phyloP scores from a whole-genome alignment of 2,888 invertebrate genomes.

The Globia sparganii region DNA sequence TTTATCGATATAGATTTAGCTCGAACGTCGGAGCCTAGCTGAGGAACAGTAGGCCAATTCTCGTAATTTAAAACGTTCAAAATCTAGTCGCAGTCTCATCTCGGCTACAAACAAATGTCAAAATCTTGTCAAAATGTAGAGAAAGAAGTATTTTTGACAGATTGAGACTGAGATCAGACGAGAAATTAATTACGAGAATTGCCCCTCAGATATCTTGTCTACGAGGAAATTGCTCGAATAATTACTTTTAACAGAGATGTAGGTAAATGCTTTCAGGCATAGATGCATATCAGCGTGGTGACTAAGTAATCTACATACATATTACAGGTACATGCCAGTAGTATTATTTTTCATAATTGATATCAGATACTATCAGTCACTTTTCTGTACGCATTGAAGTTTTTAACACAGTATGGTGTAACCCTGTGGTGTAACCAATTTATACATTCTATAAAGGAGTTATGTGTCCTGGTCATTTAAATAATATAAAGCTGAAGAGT shows the following conservation, averaged over 20 bases:
- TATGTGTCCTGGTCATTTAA: background rate
- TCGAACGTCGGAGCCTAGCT: background rate
- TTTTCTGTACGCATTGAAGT: background rate
- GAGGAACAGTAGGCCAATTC: too few species aligned
- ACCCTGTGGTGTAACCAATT: background rate
- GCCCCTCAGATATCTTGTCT: constrained; percentile 16
- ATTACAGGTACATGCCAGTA: background rate
- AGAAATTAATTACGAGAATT: too few species aligned
- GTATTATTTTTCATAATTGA: background rate
- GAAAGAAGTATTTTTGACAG: too few species aligned
- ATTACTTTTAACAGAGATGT: constrained; percentile 35
- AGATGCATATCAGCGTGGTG: background rate
- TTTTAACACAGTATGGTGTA: background rate
- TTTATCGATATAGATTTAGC: background rate
- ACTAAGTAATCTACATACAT: background rate
- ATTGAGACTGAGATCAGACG: too few species aligned
- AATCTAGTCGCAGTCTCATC: too few species aligned
- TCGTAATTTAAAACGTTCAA: too few species aligned
- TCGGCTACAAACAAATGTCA: too few species aligned
- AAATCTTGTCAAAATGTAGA: too few species aligned
- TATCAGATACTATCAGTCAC: background rate
- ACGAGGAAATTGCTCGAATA: constrained; percentile 25
- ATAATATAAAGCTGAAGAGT: background rate
- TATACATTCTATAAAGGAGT: background rate
- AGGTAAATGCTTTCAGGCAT: background rate